phyloP scores from a whole-genome alignment of 2,888 invertebrate genomes.

The Osmoderma eremita region DNA sequence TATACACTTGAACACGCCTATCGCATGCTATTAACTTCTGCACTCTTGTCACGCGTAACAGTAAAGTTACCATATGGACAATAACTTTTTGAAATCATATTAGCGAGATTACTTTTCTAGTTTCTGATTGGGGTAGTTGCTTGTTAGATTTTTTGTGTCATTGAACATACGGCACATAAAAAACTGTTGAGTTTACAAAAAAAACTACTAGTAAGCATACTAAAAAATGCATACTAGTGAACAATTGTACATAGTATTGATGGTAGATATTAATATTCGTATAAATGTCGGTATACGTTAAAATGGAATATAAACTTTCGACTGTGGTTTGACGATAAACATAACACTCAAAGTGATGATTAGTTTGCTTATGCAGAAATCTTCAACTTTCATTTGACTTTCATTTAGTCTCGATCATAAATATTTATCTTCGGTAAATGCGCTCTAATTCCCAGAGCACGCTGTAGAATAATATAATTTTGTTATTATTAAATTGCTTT shows the following conservation, averaged over 20 bases:
- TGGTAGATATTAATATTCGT: conserved; percentile 8
- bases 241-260: background rate
- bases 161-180: conserved; percentile 17
- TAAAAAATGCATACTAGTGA: background rate
- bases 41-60: conserved; percentile 25
- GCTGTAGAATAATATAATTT: background rate
- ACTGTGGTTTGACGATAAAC: too few species aligned
- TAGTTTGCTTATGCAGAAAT: too few species aligned
- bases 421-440: too few species aligned
- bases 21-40: conserved; percentile 6
- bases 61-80: conserved; percentile 32
- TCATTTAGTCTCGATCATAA: too few species aligned
- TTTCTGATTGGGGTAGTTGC: conserved; percentile 1
- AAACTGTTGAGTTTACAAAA: background rate
- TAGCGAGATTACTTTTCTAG: conserved; percentile 25
- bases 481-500: conserved; percentile 22
- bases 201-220: conserved; percentile 13
- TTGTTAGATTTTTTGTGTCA: conserved; percentile 10
- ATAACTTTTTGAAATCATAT: conserved; percentile 35
- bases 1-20: conserved; percentile 16
- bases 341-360: too few species aligned
- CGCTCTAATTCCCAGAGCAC: background rate
- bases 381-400: too few species aligned
- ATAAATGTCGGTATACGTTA: background rate
- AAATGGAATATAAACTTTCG: too few species aligned